A percentile compares a stretch with the other conserved stretches of the same genome.
phyloP scores from a whole-genome alignment of 2,797 vertebrate species.

The Rhabdomys pumilio region DNA sequence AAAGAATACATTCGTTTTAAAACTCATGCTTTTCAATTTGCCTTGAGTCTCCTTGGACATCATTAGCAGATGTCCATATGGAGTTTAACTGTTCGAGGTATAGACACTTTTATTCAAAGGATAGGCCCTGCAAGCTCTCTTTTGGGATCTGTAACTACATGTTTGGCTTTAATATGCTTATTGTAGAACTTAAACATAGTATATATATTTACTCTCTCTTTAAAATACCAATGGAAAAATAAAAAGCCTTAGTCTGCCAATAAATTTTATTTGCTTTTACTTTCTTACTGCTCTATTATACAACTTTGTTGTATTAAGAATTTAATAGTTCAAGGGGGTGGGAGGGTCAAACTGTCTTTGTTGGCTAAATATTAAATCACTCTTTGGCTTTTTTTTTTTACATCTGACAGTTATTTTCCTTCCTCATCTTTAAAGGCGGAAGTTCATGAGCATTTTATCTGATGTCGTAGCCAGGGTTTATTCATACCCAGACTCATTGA shows the following conservation, averaged over 20 bases:
- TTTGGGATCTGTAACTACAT: conserved; percentile 21
- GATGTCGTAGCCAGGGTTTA: conserved; percentile 41
- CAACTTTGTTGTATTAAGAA: conserved; percentile 72
- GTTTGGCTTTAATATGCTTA: conserved; percentile 68
- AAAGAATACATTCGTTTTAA: not conserved
- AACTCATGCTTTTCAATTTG: not conserved
- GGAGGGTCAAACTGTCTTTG: conserved; percentile 65
- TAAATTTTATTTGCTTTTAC: conserved; percentile 77
- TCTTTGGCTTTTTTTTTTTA: conserved; percentile 65
- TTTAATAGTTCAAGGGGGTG: conserved; percentile 69
- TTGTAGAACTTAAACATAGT: not conserved
- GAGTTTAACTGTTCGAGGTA: conserved; percentile 50
- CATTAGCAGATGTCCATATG: conserved; percentile 45
- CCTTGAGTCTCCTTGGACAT: conserved; percentile 40
- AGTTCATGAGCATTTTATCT: conserved; percentile 66
- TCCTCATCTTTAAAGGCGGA: conserved; percentile 69
- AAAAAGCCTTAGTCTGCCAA: conserved; percentile 41
- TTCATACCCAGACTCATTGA: conserved; percentile 75
- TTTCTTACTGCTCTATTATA: conserved; percentile 68
- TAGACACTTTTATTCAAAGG: conserved; percentile 57
- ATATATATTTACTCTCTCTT: conserved; percentile 32
- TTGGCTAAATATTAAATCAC: conserved; percentile 79
- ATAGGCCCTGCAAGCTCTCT: conserved; percentile 3
- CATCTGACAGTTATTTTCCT: conserved; percentile 78
- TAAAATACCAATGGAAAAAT: conserved; percentile 66